phyloP scores from a whole-genome alignment of 2,888 invertebrate genomes.

The Timandra comae region DNA sequence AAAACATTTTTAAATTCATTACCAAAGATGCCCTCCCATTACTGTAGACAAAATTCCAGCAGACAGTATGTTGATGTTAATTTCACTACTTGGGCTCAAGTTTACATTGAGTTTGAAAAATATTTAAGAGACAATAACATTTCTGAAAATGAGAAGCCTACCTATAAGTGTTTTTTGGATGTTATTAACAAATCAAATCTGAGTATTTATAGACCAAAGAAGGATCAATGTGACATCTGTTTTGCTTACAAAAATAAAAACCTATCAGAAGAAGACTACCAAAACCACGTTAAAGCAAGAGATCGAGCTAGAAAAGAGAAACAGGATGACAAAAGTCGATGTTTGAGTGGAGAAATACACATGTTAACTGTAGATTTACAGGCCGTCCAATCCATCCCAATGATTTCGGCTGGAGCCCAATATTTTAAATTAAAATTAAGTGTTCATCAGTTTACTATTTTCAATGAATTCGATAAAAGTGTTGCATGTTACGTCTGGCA shows the following conservation, averaged over 20 bases:
- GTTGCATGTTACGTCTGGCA: slow-evolving; percentile 6
- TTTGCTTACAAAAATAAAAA: slow-evolving; percentile 7
- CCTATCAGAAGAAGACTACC: background rate
- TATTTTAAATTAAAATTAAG: background rate
- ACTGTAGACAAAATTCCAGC: background rate
- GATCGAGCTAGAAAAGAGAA: background rate
- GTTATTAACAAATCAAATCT: background rate
- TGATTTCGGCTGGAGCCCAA: background rate
- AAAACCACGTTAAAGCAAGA: background rate
- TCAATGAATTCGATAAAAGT: slow-evolving; percentile 1
- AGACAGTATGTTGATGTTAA: background rate
- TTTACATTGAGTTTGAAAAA: background rate
- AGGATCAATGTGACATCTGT: slow-evolving; percentile 4
- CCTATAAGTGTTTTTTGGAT: background rate
- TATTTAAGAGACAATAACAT: background rate
- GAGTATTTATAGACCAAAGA: slow-evolving; percentile 4
- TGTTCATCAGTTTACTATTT: slow-evolving; percentile 6
- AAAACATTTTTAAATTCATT: background rate
- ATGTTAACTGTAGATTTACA: slow-evolving; percentile 4
- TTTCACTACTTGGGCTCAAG: background rate
- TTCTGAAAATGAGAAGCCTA: background rate
- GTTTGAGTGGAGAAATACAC: background rate
- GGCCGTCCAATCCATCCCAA: background rate
- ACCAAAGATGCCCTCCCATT: background rate
- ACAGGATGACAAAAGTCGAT: background rate